A percentile compares a stretch with the other conserved stretches of the same genome.
Evolutionary conservation across 2,888 invertebrate genomes (phyloP).

Genomic region (Macaria liturata): DNA sequence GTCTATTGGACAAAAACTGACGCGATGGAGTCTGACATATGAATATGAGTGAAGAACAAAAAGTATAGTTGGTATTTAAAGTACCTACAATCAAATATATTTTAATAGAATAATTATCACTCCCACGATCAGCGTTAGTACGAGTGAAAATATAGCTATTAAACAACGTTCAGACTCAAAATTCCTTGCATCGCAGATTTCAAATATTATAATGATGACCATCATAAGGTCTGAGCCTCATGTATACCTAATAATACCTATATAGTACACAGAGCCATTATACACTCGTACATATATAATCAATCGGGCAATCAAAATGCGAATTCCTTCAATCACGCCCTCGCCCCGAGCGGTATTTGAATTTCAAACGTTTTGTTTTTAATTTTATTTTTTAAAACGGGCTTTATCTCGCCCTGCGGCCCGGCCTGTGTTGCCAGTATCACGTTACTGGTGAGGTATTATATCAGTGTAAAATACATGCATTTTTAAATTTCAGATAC

Average conservation of each 20-base stretch:
- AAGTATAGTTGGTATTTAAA: slow-evolving; percentile 36
- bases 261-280: slow-evolving; percentile 5
- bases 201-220: too few species aligned
- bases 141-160: too few species aligned
- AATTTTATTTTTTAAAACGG: slow-evolving; percentile 64
- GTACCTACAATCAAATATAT: too few species aligned
- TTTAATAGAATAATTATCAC: too few species aligned
- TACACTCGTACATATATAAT: slow-evolving; percentile 36
- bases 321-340: slow-evolving; percentile 56
- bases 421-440: slow-evolving; percentile 70
- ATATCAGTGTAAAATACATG: slow-evolving; percentile 46
- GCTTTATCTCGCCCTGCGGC: slow-evolving; percentile 73
- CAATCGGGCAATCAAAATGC: slow-evolving; percentile 52
- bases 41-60: slow-evolving; percentile 64
- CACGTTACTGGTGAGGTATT: slow-evolving; percentile 65
- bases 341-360: slow-evolving; percentile 59
- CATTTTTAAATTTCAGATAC: slow-evolving; percentile 3
- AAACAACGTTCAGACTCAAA: too few species aligned
- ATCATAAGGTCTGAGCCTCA: too few species aligned
- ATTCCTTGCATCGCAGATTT: too few species aligned
- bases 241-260: too few species aligned
- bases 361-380: slow-evolving; percentile 63
- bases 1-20: slow-evolving; percentile 65
- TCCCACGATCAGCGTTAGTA: too few species aligned
- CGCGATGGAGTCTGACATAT: slow-evolving; percentile 71